These are phyloP conservation scores for Alcis repandata DNA, from an alignment of 2,888 invertebrate genomes.

Conservation along the genomic window DNA sequence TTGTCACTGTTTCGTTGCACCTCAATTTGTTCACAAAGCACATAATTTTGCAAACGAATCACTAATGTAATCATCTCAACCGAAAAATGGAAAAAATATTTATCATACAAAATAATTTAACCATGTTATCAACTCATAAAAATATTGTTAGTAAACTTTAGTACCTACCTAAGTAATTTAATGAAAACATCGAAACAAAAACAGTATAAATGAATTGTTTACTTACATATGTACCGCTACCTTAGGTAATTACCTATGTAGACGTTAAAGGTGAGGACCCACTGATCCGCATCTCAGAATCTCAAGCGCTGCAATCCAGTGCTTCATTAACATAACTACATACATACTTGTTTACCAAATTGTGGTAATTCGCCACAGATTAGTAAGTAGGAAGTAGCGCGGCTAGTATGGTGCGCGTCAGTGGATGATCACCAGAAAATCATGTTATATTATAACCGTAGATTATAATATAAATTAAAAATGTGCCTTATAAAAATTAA, in stretches of 20 bases:
- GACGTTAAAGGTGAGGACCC: neutral
- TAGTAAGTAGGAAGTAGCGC: neutral
- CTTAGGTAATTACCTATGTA: neutral
- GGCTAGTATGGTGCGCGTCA: neutral
- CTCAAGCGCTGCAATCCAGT: no score
- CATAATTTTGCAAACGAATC: neutral
- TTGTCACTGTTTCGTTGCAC: constrained; percentile 1
- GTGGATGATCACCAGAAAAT: constrained; percentile 1
- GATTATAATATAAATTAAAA: constrained; percentile 33
- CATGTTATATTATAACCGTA: constrained; percentile 33
- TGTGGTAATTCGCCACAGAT: neutral
- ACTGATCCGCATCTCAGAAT: neutral
- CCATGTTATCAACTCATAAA: neutral
- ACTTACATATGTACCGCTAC: neutral
- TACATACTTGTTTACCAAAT: neutral
- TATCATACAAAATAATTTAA: neutral
- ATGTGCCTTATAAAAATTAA: constrained; percentile 46
- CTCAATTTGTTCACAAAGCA: neutral
- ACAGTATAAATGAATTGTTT: constrained; percentile 2
- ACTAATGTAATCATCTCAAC: neutral
- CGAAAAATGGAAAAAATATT: constrained; percentile 1
- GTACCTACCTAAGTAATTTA: neutral
- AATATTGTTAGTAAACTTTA: no score
- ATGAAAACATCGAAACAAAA: constrained; percentile 22
- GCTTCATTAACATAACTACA: no score